Conservation (phyloP, 2,888 invertebrate species). For the Drosophila fungiperda region DNA sequence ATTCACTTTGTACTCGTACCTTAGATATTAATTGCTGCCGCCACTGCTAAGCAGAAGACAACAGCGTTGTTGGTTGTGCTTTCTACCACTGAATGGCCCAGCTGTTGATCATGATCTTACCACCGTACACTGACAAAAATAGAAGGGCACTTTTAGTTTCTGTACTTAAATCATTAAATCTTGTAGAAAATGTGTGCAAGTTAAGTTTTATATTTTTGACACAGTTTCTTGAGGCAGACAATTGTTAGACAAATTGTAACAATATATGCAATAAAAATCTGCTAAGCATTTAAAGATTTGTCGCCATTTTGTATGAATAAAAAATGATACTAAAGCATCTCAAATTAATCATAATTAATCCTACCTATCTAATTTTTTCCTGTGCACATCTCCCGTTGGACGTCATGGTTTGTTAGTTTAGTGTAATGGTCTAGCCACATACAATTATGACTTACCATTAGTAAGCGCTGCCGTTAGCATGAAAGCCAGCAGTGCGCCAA, state of each 20-base stretch:
- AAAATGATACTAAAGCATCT: neutral
- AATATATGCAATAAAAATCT: neutral
- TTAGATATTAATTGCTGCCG: slow-evolving; percentile 76
- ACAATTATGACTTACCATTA: slow-evolving; percentile 65
- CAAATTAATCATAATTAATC: neutral
- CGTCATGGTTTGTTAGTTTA: slow-evolving; percentile 5
- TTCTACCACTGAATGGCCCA: slow-evolving; percentile 44
- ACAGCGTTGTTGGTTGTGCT: slow-evolving; percentile 40
- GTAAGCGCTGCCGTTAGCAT: slow-evolving; percentile 64
- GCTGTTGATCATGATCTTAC: slow-evolving; percentile 36
- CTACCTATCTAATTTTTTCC: neutral
- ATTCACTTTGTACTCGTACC: slow-evolving; percentile 76
- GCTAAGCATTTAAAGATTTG: neutral
- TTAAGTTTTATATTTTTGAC: neutral
- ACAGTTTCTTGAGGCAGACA: too few relatives aligned
- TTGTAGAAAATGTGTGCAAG: neutral
- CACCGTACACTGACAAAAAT: slow-evolving; percentile 3
- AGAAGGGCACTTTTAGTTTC: too few relatives aligned
- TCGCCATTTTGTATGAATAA: too few relatives aligned
- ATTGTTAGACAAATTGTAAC: too few relatives aligned
- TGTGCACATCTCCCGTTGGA: neutral
- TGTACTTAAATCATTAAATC: neutral
- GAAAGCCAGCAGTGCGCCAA: slow-evolving; percentile 66
- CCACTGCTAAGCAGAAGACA: slow-evolving; percentile 36
- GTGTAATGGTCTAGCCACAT: slow-evolving; percentile 3